Base-by-base conservation (phyloP, 1,140 invertebrate species). In the Drosophila novamexicana region DNA sequence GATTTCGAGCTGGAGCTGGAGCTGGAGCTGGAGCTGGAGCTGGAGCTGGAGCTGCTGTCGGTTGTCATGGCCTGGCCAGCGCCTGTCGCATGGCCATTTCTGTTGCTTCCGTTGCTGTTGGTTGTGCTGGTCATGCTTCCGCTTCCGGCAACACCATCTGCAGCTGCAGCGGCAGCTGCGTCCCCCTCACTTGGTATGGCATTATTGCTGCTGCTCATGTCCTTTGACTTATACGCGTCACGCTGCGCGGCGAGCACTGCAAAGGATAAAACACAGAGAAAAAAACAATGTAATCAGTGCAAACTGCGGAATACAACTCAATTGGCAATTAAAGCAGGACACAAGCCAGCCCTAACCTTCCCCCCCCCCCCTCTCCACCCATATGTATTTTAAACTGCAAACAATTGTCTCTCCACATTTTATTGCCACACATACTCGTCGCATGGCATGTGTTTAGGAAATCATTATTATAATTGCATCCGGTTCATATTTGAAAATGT, bases 161-260 rank as follows among this genome's bases (percentile, higher is more conserved):
- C 66, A 29, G 62, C 39, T 42, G 57, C 68, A 34, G 42, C 73
- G 6, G 64, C 63, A 7, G 40, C 52, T 56, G 56, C 64, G 71
- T 70, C 59, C 57, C 61, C 80, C 22, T 58, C 56, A 56, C 75
- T 86, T 44, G 74, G 77, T 65, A 90, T 77, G 56, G 79, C 83
- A 83, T 91, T 90, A 62, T 82, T 88, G 68, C 77, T 80, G 75
- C 69, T 80, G 74, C 83, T 81, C 66, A 85, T 64, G 69, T 92
- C 91, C 77, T 92, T 92, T 36, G 82, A 79, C 63, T 92, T 92
- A 52, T 83, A 83, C 10, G 85, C 81, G 49, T 92, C 91, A 18
- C 91, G 81, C 68, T 92, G 91, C 36, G 91, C 89, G 61, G 91
- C 91, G 12, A 78, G 49, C 52, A 76, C 91, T 92, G 62, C 5